Evolutionary conservation across 2,888 invertebrate genomes (phyloP), one percentile per base, ranked within the genome.

Genomic region (Yponomeuta malinellus): DNA sequence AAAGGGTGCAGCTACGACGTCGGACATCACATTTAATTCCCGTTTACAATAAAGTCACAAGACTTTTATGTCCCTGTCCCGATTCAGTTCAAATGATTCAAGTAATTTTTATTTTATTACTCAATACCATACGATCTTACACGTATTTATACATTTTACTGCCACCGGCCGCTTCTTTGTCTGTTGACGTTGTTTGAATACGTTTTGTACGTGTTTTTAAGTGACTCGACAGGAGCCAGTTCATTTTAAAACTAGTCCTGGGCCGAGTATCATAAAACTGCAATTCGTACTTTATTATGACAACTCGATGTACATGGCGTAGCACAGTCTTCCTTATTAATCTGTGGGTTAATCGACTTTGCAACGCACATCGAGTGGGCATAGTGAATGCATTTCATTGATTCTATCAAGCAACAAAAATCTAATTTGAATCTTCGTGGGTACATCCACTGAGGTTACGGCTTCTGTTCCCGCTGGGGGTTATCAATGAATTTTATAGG

Each of bases 71-170:
- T 59, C 52, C 15, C 12, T 59, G 52, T 15, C 12, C 52, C 52
- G 52, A 59, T 59, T 59, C 52, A 59, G 12, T 59, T 59, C 52
- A 59, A 59, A 59, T 59, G 52, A 59, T 59, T 59, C 52, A 59
- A 59, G 52, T 59, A 59, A 59, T 59, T 59, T 59, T 59, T 15
- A 59, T 59, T 59, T 59, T 59, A 59, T 59, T 59, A 59, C 52
- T 59, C 15, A 59, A 59, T 15, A 15, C 52, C 52, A 59, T 59
- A 59, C 52, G 52, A 59, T 59, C 15, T 59, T 59, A 1, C 15
- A 12, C 15, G 15, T 59, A 59, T 59, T 59, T 59, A 12, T 52
- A 15, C 12, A 59, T 59, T 59, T 59, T 59, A 59, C 15, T 59
- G 52, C 52, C 10, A 9, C 52, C 52, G 52, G 52, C 52, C 52